Percentiles rank a stretch among this genome's conserved stretches.
phyloP scores from a whole-genome alignment of 2,888 invertebrate species.

The Leucania comma region DNA sequence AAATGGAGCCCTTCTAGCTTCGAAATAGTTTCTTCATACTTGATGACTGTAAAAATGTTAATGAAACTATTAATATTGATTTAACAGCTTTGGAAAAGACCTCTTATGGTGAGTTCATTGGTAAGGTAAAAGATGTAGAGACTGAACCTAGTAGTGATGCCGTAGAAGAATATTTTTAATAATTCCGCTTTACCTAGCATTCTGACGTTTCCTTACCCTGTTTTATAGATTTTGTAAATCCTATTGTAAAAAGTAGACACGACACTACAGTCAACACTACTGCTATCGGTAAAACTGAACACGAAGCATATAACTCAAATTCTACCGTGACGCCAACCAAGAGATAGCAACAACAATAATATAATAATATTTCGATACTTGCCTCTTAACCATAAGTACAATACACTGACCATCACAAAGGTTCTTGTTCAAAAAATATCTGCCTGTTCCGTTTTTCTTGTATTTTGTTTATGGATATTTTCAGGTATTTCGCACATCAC shows the following conservation, averaged over 20 bases:
- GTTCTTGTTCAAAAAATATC: background rate
- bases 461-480: conserved; percentile 17
- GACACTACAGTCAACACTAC: conserved; percentile 69
- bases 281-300: conserved; percentile 31
- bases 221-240: conserved; percentile 68
- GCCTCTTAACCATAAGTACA: background rate
- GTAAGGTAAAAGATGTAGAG: conserved; percentile 85
- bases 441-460: conserved; percentile 1
- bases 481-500: conserved; percentile 11
- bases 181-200: conserved; percentile 81
- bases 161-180: conserved; percentile 81
- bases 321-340: background rate
- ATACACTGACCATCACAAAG: background rate
- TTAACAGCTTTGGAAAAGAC: conserved; percentile 90
- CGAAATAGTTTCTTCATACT: conserved; percentile 46
- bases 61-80: conserved; percentile 81
- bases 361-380: background rate
- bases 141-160: conserved; percentile 78
- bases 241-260: conserved; percentile 70
- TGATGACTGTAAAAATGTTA: conserved; percentile 59
- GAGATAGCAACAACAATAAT: background rate
- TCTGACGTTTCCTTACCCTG: conserved; percentile 73
- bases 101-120: conserved; percentile 89
- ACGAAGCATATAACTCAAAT: conserved; percentile 9
- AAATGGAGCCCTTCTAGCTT: conserved; percentile 39